These are phyloP conservation scores for Echinometra lucunter DNA, from an alignment of 53 echinoderm and acorn worm genomes.

Conservation along the genomic window DNA sequence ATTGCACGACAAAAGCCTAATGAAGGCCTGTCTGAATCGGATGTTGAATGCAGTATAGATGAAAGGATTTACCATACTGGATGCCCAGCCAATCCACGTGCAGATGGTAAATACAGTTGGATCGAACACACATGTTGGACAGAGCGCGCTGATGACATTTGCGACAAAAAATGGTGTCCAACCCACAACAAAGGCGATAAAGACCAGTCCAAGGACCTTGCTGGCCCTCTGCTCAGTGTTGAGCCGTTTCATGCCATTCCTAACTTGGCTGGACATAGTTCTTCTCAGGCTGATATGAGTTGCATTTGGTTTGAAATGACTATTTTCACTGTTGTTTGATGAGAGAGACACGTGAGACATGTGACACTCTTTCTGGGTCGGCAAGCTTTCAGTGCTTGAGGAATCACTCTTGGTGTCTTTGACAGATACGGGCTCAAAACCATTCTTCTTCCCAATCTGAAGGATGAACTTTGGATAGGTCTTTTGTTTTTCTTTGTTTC, in stretches of 20 bases:
- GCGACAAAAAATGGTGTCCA: conserved; percentile 91
- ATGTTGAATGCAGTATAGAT: conserved; percentile 89
- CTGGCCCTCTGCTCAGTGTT: conserved; percentile 81
- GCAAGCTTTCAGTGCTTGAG: conserved; percentile 23
- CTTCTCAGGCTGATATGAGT: not conserved
- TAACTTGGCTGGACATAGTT: conserved; percentile 21
- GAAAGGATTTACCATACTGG: conserved; percentile 92
- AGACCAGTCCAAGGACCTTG: conserved; percentile 89
- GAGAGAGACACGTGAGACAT: not conserved
- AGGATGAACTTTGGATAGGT: conserved; percentile 48
- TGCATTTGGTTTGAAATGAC: not conserved
- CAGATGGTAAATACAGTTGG: conserved; percentile 70
- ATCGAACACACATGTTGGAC: conserved; percentile 59
- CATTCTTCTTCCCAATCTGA: conserved; percentile 10
- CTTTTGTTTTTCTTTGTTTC: not conserved
- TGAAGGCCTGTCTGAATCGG: conserved; percentile 80
- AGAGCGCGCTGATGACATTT: conserved; percentile 74
- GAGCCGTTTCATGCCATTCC: conserved; percentile 65
- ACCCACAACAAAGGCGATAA: conserved; percentile 80
- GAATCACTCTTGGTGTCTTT: conserved; percentile 5
- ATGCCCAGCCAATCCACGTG: conserved; percentile 91
- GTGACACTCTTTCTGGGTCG: not conserved
- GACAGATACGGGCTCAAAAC: conserved; percentile 36
- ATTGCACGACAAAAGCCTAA: conserved; percentile 72
- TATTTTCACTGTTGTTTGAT: not conserved